Evolutionary conservation across 2,888 invertebrate genomes (phyloP).

Genomic region (Stenodera caucasica): DNA sequence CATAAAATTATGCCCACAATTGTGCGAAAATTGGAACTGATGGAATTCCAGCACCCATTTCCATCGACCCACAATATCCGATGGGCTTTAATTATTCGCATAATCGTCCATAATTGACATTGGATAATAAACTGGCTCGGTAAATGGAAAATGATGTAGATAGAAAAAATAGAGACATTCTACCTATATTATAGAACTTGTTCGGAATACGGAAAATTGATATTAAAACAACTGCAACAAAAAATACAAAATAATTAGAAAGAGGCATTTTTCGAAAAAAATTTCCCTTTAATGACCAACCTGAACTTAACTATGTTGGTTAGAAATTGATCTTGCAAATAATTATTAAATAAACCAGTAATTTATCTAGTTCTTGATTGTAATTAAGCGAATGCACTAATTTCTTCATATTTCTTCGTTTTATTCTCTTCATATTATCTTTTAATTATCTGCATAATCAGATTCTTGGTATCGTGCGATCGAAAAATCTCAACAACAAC

Average conservation of each 20-base stretch:
- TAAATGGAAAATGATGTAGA: background rate
- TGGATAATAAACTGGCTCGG: background rate
- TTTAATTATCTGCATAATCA: background rate
- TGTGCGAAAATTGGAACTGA: too few species aligned
- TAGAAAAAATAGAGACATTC: background rate
- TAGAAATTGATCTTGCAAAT: background rate
- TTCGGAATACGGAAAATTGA: background rate
- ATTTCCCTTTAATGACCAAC: background rate
- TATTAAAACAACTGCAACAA: too few species aligned
- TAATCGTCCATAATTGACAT: conserved; percentile 10
- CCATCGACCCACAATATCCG: conserved; percentile 24
- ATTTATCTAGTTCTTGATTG: conserved; percentile 4
- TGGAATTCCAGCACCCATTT: conserved; percentile 9
- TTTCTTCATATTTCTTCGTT: background rate
- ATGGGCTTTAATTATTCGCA: conserved; percentile 23
- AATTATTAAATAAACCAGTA: background rate
- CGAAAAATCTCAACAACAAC: too few species aligned
- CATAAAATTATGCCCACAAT: too few species aligned
- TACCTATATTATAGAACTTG: too few species aligned
- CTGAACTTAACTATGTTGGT: background rate
- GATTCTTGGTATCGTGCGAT: background rate
- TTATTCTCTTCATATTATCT: background rate
- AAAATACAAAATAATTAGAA: too few species aligned
- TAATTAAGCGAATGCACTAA: conserved; percentile 4
- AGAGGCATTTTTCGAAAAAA: background rate